Evolutionary conservation across 1,140 invertebrate genomes (phyloP).

Genomic region (Drosophila repleta): DNA sequence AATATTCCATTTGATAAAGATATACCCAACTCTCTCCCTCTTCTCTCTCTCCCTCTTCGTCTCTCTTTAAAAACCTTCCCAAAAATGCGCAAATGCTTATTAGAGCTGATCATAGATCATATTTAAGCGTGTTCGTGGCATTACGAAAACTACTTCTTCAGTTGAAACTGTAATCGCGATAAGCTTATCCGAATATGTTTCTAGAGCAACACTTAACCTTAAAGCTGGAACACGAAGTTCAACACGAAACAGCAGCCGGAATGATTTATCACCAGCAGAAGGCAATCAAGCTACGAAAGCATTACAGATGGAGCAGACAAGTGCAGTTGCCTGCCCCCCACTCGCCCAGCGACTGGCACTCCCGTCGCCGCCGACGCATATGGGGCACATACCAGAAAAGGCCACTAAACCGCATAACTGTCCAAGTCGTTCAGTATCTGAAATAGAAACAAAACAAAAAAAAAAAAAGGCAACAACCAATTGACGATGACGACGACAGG

Average conservation of each 20-base stretch:
- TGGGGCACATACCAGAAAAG: constrained; percentile 48
- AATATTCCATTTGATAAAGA: not conserved
- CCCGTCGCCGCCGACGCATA: constrained; percentile 13
- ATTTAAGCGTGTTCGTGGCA: not conserved
- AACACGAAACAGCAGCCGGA: constrained; percentile 59
- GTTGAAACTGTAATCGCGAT: constrained; percentile 2
- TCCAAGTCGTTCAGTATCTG: constrained; percentile 39
- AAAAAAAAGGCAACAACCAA: constrained; percentile 27
- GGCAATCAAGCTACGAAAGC: constrained; percentile 65
- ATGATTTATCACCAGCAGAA: constrained; percentile 64
- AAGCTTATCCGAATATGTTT: constrained; percentile 29
- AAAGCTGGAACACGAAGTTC: constrained; percentile 50
- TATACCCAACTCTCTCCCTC: not conserved
- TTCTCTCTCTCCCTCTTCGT: too few species aligned
- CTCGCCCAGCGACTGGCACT: constrained; percentile 20
- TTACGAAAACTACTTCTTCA: not conserved
- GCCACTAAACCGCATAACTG: constrained; percentile 65
- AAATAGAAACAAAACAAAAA: constrained; percentile 35
- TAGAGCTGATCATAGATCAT: not conserved
- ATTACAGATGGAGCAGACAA: constrained; percentile 53
- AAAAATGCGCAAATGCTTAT: too few species aligned
- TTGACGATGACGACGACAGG: constrained; percentile 72
- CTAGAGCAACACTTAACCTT: constrained; percentile 49
- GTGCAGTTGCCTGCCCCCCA: constrained; percentile 21
- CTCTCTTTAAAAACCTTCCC: too few species aligned